Base-by-base conservation (phyloP, 2,888 invertebrate species). In the Scotopteryx bipunctaria region DNA sequence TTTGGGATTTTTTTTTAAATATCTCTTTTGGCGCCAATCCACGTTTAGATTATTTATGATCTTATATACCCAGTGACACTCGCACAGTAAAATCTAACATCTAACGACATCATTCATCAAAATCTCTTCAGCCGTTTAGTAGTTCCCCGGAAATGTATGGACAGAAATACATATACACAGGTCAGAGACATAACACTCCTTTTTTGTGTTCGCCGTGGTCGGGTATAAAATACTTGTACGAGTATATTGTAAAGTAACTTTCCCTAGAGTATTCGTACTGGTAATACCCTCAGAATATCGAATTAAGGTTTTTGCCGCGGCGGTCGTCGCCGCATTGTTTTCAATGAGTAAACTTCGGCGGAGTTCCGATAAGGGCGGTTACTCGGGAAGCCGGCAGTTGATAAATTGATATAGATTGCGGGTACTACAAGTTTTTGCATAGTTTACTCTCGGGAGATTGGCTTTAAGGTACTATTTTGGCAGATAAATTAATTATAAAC, bases 391-490 rank as follows among this genome's bases (percentile, higher is more conserved):
- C 55, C 36, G 52, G 61, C 64, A 60, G 64, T 65, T 70, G 71
- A 76, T 76, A 73, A 73, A 75, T 74, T 75, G 69, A 75, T 73
- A 73, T 66, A 71, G 71, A 76, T 75, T 73, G 74, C 38, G 66
- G 60, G 47, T 64, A 65, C 67, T 70, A 64, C 59, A 63, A 67
- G 67, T 67, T 74, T 63, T 61, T 66, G 60, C 55, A 43, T 57
- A 52, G 38, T 50, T 29, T 42, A 33, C 50, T 53, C 55, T 5
- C 36, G 61, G 55, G 51, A 66, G 54, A 66, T 54, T 55, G 49
- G 41, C 60, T 61, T 58, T 60, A 55, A 59, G n/a, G n/a, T n/a
- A n/a, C n/a, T 64, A 57, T 63, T 58, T 49, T 40, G 45, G 49
- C 48, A 33, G 15, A 32, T 38, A 16, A 52, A 61, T 47, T 60